Evolutionary conservation across 2,113 vertebrate genomes (phyloP).

Genomic region (Carassius auratus): DNA sequence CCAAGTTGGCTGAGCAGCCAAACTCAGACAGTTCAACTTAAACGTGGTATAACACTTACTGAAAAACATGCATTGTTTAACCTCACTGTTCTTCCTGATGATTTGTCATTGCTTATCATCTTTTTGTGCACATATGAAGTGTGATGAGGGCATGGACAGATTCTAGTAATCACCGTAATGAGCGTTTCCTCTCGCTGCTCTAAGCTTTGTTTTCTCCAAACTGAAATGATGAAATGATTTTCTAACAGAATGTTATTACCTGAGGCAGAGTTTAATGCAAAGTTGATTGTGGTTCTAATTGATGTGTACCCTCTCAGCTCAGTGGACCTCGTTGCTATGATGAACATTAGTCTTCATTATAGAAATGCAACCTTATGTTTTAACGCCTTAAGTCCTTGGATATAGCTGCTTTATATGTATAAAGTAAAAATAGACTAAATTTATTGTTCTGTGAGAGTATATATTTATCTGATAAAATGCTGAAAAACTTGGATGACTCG

Average conservation of each 20-base stretch:
- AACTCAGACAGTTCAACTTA: neutral
- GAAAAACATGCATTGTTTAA: neutral
- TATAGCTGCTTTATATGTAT: slow-evolving; percentile 73
- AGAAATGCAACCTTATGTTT: slow-evolving; percentile 73
- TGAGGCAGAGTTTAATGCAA: slow-evolving; percentile 40
- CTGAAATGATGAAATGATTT: slow-evolving; percentile 13
- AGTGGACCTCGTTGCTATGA: slow-evolving; percentile 59
- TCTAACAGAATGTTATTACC: slow-evolving; percentile 42
- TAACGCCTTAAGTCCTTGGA: slow-evolving; percentile 66
- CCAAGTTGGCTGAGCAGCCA: no score
- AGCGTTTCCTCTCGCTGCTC: neutral
- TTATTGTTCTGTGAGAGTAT: slow-evolving; percentile 61
- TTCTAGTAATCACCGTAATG: slow-evolving; percentile 7
- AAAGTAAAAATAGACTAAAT: slow-evolving; percentile 69
- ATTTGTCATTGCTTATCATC: slow-evolving; percentile 12
- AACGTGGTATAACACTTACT: neutral
- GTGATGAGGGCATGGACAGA: neutral
- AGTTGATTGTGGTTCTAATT: slow-evolving; percentile 61
- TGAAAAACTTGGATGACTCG: slow-evolving; percentile 54
- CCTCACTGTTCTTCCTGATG: slow-evolving; percentile 8
- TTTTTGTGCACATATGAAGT: slow-evolving; percentile 9
- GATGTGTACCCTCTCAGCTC: slow-evolving; percentile 61
- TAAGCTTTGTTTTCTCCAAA: slow-evolving; percentile 10
- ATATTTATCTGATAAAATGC: slow-evolving; percentile 52
- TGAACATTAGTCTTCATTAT: slow-evolving; percentile 60